Percentiles rank a stretch among this genome's conserved stretches.
Evolutionary conservation across 2,113 vertebrate species (phyloP).

Genomic region (Saccopteryx leptura): DNA sequence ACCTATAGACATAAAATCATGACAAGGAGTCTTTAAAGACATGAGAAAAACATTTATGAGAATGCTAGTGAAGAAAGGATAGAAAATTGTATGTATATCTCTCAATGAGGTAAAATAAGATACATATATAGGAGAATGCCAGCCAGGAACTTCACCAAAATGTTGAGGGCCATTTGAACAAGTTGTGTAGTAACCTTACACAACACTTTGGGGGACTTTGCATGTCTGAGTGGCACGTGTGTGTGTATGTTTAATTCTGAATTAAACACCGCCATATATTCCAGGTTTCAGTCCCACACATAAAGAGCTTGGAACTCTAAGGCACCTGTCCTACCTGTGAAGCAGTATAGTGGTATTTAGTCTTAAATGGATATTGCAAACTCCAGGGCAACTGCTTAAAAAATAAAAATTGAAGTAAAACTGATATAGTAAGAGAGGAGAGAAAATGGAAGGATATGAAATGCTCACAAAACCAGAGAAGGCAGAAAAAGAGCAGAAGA

Average conservation of each 20-base stretch:
- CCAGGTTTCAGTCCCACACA: not conserved
- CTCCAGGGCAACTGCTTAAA: not conserved
- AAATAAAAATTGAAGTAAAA: not conserved
- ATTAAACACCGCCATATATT: not conserved
- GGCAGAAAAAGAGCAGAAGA: not conserved
- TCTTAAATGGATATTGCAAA: not conserved
- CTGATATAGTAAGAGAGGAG: not conserved
- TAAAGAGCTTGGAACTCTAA: not conserved
- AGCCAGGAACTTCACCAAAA: not conserved
- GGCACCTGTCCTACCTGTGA: not conserved
- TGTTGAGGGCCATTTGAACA: not conserved
- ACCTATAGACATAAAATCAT: not conserved
- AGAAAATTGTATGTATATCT: not conserved
- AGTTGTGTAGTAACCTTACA: not conserved
- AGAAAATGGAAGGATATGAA: slow-evolving; percentile 1
- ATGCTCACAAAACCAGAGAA: slow-evolving; percentile 12
- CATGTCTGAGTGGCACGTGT: not conserved
- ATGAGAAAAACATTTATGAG: not conserved
- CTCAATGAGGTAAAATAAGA: not conserved
- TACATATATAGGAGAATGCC: not conserved
- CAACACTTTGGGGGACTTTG: not conserved
- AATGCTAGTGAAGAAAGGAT: not conserved
- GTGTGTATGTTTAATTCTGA: not conserved
- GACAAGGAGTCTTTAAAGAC: not conserved
- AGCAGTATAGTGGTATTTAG: not conserved